These are phyloP conservation scores for Aphelenchoides avenae DNA, from an alignment of 1,140 invertebrate genomes.

Conservation along the genomic window DNA sequence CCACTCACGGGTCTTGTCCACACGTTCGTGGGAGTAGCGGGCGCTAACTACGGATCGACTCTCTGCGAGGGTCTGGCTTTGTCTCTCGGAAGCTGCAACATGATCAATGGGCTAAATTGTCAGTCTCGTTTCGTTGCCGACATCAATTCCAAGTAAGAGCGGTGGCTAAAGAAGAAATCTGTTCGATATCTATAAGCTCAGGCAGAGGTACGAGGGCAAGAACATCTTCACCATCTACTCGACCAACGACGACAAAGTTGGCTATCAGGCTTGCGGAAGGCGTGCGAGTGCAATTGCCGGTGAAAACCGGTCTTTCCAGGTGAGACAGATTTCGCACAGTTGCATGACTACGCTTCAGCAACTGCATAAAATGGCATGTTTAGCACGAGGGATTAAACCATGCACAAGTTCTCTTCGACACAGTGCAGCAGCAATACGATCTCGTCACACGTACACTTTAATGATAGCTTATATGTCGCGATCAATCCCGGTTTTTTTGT, in stretches of 20 bases:
- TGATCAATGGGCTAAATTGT: conserved; percentile 43
- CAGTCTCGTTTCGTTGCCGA: conserved; percentile 39
- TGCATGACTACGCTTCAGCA: neutral
- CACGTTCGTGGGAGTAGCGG: conserved; percentile 47
- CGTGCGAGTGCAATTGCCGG: conserved; percentile 38
- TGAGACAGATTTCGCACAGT: too few relatives aligned
- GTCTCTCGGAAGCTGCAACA: conserved; percentile 44
- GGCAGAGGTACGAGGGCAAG: conserved; percentile 34
- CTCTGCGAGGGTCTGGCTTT: conserved; percentile 46
- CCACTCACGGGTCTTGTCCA: conserved; percentile 38
- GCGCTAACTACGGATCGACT: conserved; percentile 46
- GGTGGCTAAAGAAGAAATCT: too few relatives aligned
- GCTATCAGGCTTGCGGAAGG: conserved; percentile 40
- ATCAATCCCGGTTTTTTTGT: too few relatives aligned
- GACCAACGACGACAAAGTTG: conserved; percentile 50
- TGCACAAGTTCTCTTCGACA: conserved; percentile 44
- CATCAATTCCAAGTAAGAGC: conserved; percentile 44
- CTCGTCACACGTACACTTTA: too few relatives aligned
- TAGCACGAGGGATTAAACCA: conserved; percentile 47
- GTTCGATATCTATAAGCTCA: too few relatives aligned
- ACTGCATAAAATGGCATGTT: conserved; percentile 13
- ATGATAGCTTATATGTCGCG: too few relatives aligned
- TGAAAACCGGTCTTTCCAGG: conserved; percentile 33
- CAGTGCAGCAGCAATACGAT: conserved; percentile 42
- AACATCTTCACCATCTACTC: conserved; percentile 43